These are phyloP conservation scores for Drosophila saltans DNA, from an alignment of 1,140 invertebrate genomes.

Conservation along the genomic window DNA sequence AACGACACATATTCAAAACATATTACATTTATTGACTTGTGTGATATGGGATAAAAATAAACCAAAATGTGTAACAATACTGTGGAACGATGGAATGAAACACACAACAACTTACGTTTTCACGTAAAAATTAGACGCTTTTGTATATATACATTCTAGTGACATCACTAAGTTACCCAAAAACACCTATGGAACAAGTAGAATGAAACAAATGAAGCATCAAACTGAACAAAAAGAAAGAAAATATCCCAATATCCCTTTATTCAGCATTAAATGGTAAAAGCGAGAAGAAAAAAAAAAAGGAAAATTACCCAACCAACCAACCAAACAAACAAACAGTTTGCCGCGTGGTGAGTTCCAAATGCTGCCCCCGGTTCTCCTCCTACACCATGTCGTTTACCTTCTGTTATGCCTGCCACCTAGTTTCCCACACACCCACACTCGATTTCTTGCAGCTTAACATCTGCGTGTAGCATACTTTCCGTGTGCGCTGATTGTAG, in stretches of 20 bases:
- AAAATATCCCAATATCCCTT: slow-evolving; percentile 11
- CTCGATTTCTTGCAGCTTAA: slow-evolving; percentile 6
- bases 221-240: neutral
- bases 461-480: slow-evolving; percentile 67
- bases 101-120: neutral
- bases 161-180: no score
- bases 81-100: neutral
- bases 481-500: slow-evolving; percentile 66
- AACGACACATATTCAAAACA: no score
- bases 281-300: neutral
- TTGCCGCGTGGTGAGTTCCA: slow-evolving; percentile 51
- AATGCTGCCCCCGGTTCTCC: slow-evolving; percentile 38
- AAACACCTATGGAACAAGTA: neutral
- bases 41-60: no score
- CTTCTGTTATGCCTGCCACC: neutral
- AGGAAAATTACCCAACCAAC: slow-evolving; percentile 7
- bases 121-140: no score
- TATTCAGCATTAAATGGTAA: slow-evolving; percentile 1
- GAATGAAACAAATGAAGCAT: neutral
- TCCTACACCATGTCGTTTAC: neutral
- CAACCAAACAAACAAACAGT: slow-evolving; percentile 8
- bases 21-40: no score
- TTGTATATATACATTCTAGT: no score
- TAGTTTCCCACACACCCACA: neutral
- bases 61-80: neutral